phyloP scores from a whole-genome alignment of 1,140 invertebrate genomes.

The Idris sp. region DNA sequence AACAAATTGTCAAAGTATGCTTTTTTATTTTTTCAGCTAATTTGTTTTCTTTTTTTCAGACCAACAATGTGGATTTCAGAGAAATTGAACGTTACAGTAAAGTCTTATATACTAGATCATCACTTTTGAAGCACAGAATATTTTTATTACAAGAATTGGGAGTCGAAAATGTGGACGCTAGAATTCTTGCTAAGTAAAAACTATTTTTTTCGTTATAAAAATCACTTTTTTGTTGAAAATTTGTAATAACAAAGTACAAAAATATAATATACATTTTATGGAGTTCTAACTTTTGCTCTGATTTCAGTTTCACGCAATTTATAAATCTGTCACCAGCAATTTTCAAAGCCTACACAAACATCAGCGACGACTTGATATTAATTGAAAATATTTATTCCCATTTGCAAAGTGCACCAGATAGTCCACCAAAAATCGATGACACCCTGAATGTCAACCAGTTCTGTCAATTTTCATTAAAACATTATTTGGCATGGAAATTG shows the following conservation, averaged over 20 bases:
- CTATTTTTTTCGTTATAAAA: too few species aligned
- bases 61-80: slow-evolving; percentile 6
- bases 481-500: slow-evolving; percentile 74
- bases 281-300: neutral
- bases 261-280: too few species aligned
- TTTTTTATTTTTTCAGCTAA: slow-evolving; percentile 9
- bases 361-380: slow-evolving; percentile 69
- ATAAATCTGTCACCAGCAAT: slow-evolving; percentile 1
- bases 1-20: slow-evolving; percentile 2
- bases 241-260: too few species aligned
- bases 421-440: slow-evolving; percentile 71
- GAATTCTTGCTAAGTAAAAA: slow-evolving; percentile 19
- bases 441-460: slow-evolving; percentile 63
- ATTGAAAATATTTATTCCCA: slow-evolving; percentile 74
- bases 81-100: slow-evolving; percentile 1
- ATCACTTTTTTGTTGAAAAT: too few species aligned
- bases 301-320: slow-evolving; percentile 31
- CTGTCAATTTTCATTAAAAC: slow-evolving; percentile 70
- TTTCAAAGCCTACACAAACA: slow-evolving; percentile 69
- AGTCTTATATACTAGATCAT: neutral
- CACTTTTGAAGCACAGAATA: slow-evolving; percentile 45
- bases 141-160: slow-evolving; percentile 61
- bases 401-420: slow-evolving; percentile 61
- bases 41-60: slow-evolving; percentile 13
- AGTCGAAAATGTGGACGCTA: slow-evolving; percentile 10